Percentiles rank a stretch among this genome's conserved stretches.
Evolutionary conservation across 2,797 vertebrate genomes (phyloP).

Genomic region (Lutjanus campechanus): DNA sequence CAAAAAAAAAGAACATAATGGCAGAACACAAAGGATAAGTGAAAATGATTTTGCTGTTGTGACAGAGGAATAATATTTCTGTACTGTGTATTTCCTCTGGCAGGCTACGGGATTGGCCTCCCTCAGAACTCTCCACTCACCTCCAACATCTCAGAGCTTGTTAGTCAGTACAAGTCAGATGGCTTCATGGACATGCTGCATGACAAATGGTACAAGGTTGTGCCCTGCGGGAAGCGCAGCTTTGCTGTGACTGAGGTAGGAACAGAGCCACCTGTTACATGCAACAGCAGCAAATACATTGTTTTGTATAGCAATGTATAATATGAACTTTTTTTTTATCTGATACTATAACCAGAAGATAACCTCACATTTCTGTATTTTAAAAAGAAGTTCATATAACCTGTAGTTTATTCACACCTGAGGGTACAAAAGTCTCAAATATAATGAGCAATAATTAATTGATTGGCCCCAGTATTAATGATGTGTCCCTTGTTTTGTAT

Average conservation of each 20-base stretch:
- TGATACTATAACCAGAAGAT: no score
- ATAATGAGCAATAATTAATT: no score
- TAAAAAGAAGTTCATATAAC: no score
- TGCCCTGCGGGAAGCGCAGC: constrained; percentile 97
- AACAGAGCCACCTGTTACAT: not conserved
- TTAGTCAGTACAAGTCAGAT: constrained; percentile 98
- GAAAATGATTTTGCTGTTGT: constrained; percentile 16
- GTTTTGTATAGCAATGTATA: not conserved
- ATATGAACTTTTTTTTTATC: no score
- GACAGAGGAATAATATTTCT: constrained; percentile 24
- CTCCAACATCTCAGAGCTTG: constrained; percentile 96
- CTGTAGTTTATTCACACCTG: no score
- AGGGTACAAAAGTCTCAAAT: no score
- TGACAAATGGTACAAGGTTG: constrained; percentile 99
- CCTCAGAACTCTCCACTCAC: constrained; percentile 95
- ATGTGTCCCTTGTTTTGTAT: not conserved
- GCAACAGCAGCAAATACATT: not conserved
- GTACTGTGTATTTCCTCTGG: constrained; percentile 18
- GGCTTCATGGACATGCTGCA: constrained; percentile 98
- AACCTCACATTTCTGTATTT: no score
- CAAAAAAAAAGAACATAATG: constrained; percentile 11
- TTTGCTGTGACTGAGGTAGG: constrained; percentile 97
- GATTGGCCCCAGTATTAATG: no score
- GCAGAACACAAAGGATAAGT: not conserved
- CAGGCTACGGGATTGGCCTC: constrained; percentile 98